These are phyloP conservation scores for Mycalesis mineus DNA, from an alignment of 2,888 invertebrate species.

Conservation along the genomic window DNA sequence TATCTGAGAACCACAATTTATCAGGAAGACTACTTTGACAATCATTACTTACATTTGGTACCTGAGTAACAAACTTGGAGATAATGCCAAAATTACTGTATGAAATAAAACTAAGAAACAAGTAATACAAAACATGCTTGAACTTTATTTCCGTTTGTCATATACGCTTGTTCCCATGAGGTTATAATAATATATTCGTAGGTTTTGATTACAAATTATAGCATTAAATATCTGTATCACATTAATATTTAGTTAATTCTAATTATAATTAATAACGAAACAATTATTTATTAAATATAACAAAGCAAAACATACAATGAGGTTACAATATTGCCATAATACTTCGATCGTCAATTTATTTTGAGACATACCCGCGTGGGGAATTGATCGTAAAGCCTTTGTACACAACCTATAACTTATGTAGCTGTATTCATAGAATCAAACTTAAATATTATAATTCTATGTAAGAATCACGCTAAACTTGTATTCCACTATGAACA, in stretches of 20 bases:
- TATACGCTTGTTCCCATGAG: constrained; percentile 2
- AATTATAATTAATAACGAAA: neutral
- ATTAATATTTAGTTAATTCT: neutral
- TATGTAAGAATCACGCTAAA: no score
- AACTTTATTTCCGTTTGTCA: constrained; percentile 9
- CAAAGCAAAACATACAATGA: constrained; percentile 1
- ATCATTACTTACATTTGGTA: no score
- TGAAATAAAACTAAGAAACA: neutral
- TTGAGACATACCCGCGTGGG: no score
- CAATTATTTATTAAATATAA: neutral
- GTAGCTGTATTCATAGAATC: no score
- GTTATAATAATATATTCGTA: neutral
- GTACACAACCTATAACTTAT: no score
- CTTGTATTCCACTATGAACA: no score
- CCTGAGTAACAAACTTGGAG: no score
- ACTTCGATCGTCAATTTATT: neutral
- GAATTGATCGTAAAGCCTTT: no score
- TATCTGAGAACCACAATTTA: no score
- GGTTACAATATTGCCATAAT: constrained; percentile 2
- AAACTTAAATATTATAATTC: no score
- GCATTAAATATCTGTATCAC: neutral
- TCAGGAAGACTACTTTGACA: no score
- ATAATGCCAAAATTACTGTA: no score
- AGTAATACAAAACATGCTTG: neutral
- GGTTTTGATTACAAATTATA: neutral